Evolutionary conservation across 2,888 invertebrate genomes (phyloP).

Genomic region (Tolmerus cingulatus): DNA sequence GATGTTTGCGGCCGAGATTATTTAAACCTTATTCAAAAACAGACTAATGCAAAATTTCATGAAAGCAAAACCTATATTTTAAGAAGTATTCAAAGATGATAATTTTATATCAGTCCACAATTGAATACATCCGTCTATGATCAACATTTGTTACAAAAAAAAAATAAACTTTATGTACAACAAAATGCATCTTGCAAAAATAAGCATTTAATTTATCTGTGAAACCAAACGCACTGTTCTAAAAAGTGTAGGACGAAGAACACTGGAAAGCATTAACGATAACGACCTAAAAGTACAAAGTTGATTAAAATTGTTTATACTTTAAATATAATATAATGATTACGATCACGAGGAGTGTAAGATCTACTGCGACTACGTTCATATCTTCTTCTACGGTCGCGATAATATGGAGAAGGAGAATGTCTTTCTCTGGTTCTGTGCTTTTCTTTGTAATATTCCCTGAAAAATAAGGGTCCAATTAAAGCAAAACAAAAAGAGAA

Average conservation of each 20-base stretch:
- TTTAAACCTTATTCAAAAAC: neutral
- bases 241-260: neutral
- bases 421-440: slow-evolving; percentile 43
- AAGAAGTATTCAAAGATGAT: neutral
- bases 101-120: neutral
- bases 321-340: neutral
- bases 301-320: neutral
- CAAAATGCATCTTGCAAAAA: neutral
- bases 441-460: slow-evolving; percentile 31
- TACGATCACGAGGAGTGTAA: slow-evolving; percentile 52
- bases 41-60: neutral
- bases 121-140: neutral
- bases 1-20: neutral
- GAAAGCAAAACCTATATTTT: neutral
- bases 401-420: slow-evolving; percentile 52
- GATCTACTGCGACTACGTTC: slow-evolving; percentile 55
- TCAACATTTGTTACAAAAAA: neutral
- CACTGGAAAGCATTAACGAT: slow-evolving; percentile 49
- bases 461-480: neutral
- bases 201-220: neutral
- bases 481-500: neutral
- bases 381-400: slow-evolving; percentile 51
- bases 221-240: neutral
- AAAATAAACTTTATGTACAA: neutral
- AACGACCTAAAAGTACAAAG: slow-evolving; percentile 52